A percentile compares a stretch with the other conserved stretches of the same genome.
These are phyloP conservation scores for Choreutis nemorana DNA, from an alignment of 2,888 invertebrate species.

Conservation along the genomic window DNA sequence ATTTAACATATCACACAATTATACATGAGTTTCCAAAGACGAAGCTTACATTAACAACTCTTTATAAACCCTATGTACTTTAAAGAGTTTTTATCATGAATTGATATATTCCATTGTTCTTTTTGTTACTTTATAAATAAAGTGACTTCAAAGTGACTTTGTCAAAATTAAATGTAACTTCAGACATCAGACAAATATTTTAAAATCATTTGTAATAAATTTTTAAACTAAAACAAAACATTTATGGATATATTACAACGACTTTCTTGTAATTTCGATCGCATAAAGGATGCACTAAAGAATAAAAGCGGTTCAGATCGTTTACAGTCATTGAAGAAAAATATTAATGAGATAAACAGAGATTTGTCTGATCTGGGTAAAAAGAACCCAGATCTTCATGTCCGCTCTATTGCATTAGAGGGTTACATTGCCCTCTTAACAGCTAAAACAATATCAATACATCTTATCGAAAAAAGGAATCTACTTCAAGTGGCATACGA, in stretches of 20 bases:
- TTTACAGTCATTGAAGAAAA: slow-evolving; percentile 32
- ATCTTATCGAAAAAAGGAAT: slow-evolving; percentile 38
- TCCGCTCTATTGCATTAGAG: slow-evolving; percentile 50
- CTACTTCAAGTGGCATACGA: slow-evolving; percentile 34
- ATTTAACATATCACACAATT: no score
- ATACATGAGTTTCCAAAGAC: no score
- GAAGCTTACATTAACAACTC: background rate
- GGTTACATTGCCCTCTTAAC: slow-evolving; percentile 44
- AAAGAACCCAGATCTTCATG: slow-evolving; percentile 36
- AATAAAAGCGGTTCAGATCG: slow-evolving; percentile 34
- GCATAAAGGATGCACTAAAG: slow-evolving; percentile 23
- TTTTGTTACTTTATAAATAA: background rate
- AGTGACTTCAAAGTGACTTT: background rate
- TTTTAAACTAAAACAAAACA: slow-evolving; percentile 1
- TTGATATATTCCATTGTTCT: background rate
- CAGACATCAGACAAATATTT: no score
- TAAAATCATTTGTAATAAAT: slow-evolving; percentile 3
- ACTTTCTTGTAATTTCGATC: slow-evolving; percentile 4
- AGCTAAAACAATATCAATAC: slow-evolving; percentile 40
- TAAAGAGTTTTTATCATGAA: background rate
- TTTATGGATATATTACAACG: slow-evolving; percentile 2
- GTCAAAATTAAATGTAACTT: background rate
- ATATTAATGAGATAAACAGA: slow-evolving; percentile 33
- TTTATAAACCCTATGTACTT: background rate
- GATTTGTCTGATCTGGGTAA: slow-evolving; percentile 41